Percentiles rank a stretch among this genome's conserved stretches.
Conservation (phyloP, 2,888 invertebrate species). For the Zootermopsis nevadensis region DNA sequence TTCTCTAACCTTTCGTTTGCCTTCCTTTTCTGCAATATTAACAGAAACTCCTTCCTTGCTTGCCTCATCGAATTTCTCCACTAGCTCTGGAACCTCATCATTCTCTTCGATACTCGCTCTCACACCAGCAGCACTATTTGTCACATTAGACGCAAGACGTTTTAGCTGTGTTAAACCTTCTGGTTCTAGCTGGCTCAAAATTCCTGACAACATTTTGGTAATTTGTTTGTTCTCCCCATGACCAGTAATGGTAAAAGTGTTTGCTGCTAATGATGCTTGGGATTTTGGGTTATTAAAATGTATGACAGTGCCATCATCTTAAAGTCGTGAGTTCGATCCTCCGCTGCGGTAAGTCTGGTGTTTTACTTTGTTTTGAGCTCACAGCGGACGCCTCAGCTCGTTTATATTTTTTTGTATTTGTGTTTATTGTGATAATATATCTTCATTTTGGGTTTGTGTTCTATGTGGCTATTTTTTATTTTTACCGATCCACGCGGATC, state of each 20-base stretch:
- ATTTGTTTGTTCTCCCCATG: slow-evolving; percentile 99
- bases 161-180: slow-evolving; percentile 97
- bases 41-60: slow-evolving; percentile 84
- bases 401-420: too few relatives aligned
- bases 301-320: slow-evolving; percentile 98
- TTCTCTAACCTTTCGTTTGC: slow-evolving; percentile 50
- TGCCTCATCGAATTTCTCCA: slow-evolving; percentile 98
- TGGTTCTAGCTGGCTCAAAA: slow-evolving; percentile 96
- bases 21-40: slow-evolving; percentile 52
- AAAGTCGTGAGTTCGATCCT: too few relatives aligned
- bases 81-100: slow-evolving; percentile 96
- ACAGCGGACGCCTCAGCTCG: too few relatives aligned
- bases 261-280: slow-evolving; percentile 98
- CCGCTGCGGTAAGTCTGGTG: too few relatives aligned
- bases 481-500: too few relatives aligned
- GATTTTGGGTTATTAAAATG: slow-evolving; percentile 99
- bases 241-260: slow-evolving; percentile 99
- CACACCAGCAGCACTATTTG: slow-evolving; percentile 64
- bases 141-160: slow-evolving; percentile 79
- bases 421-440: too few relatives aligned
- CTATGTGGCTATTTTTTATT: too few relatives aligned
- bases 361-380: too few relatives aligned
- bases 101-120: slow-evolving; percentile 77
- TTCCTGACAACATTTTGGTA: slow-evolving; percentile 98
- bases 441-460: too few relatives aligned